Evolutionary conservation across 2,888 invertebrate genomes (phyloP).

Genomic region (Meiosimyza decipiens): DNA sequence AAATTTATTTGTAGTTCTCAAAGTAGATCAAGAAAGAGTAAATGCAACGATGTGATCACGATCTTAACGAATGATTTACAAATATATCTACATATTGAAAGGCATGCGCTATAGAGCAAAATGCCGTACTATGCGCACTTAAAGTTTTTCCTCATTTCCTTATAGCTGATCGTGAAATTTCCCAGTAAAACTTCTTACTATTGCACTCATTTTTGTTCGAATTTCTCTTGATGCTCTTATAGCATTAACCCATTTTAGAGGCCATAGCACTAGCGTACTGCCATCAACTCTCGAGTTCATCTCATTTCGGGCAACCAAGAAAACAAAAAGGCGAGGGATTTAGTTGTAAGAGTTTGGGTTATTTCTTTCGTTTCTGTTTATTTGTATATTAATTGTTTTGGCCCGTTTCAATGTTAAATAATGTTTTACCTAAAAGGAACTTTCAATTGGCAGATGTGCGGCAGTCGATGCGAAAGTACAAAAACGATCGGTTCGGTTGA

Average conservation of each 20-base stretch:
- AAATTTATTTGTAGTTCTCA: background rate
- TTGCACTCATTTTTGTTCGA: background rate
- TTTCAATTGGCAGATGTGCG: conserved; percentile 13
- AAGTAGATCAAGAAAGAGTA: background rate
- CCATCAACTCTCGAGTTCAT: conserved; percentile 22
- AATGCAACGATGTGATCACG: too few relatives aligned
- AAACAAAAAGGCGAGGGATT: background rate
- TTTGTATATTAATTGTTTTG: conserved; percentile 1
- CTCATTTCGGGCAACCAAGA: background rate
- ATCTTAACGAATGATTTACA: too few relatives aligned
- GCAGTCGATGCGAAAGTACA: conserved; percentile 26
- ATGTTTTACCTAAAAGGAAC: conserved; percentile 25
- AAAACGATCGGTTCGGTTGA: conserved; percentile 23
- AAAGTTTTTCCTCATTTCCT: too few relatives aligned
- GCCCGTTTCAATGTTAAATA: conserved; percentile 31
- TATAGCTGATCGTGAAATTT: too few relatives aligned
- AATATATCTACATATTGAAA: too few relatives aligned
- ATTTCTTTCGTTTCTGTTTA: too few relatives aligned
- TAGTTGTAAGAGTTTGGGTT: too few relatives aligned
- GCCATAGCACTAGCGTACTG: conserved; percentile 21
- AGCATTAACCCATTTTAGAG: conserved; percentile 15
- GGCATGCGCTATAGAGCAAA: conserved; percentile 8
- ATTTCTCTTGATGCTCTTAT: background rate
- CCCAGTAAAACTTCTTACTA: background rate
- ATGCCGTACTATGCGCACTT: background rate